Evolutionary conservation across 2,113 vertebrate genomes (phyloP), one percentile per base, ranked within the genome.

Genomic region (Pterophyllum scalare): DNA sequence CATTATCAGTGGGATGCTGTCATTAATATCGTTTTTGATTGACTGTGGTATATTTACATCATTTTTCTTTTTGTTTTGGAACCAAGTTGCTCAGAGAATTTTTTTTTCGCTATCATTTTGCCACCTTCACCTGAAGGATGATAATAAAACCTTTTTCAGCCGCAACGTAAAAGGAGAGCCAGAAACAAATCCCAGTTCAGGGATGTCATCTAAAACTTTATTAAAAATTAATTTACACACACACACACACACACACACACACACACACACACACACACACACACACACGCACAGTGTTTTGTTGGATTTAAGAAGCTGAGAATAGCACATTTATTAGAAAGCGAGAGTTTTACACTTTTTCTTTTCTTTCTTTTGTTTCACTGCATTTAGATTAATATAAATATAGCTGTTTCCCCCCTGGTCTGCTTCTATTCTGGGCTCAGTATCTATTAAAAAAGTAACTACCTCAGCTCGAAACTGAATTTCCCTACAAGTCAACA

Each of bases 21-120:
- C 88, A 85, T 87, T 89, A 86, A 75, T 87, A 88, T 59, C 57
- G 82, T 75, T 74, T 86, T 35, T 89, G 83, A 92, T 85, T 76
- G 35, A 82, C 77, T 7, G 80, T 49, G 67, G 24, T 28, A 20
- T 70, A 79, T 87, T 87, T 80, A 72, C 72, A 31, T 58, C 15
- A 24, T 43, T 70, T 82, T 65, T 54, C 35, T 35, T 2, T 8
- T 62, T 54, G n/a, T 17, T 58, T 40, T 56, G 9, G 8, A 62
- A 13, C 49, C 12, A n/a, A 75, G 28, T 22, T 56, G 13, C 35
- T 79, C 3, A 60, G 80, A 67, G 46, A 31, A 31, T 31, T 31
- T 80, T 74, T 60, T 59, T 43, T 31, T n/a, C n/a, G 6, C 22
- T 31, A 59, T 28, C 9, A 28, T 88, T 75, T 15, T 38, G 35